Evolutionary conservation across 2,113 vertebrate species (phyloP), one percentile per base, ranked within the genome.

Genomic region (Merops nubicus): DNA sequence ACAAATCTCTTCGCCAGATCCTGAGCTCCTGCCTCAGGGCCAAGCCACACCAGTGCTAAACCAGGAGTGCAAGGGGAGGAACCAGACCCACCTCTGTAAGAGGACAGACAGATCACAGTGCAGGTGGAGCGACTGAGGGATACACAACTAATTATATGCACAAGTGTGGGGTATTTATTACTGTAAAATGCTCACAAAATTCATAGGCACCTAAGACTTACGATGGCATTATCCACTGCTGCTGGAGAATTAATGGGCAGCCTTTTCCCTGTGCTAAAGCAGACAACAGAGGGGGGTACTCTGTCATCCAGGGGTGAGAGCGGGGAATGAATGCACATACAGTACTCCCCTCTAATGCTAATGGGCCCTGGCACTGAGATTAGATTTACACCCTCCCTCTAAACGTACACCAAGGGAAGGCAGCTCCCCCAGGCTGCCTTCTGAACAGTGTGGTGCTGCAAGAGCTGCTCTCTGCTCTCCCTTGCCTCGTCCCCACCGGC

Each of bases 331-430:
- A 93, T 94, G 94, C 96, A 92, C 40, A 96, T 92, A 94, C 81
- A 92, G 91, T 92, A 96, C 97, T 97, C 97, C 96, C 97, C 91
- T 96, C 94, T 92, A 96, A 94, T 95, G 93, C 94, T 97, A 97
- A 97, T 97, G 97, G 96, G 97, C 93, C 97, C 97, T 97, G 87
- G 96, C 96, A 96, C 72, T 42, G 81, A 97, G 95, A 97, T 97
- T 96, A 97, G 97, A 97, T 97, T 97, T 97, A 97, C 96, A 97
- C 95, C 94, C 96, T 97, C 96, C 96, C 95, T 97, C 20, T 48
- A 89, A 97, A 95, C 31, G 8, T 93, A 95, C 79, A 93, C 80
- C 53, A 60, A 72, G 73, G 83, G 75, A 95, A 97, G 96, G 89
- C 94, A 95, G 95, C 93, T 97, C 95, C 93, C 92, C 82, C 94